Conservation (phyloP, 2,797 vertebrate species). For the Microchirus variegatus region DNA sequence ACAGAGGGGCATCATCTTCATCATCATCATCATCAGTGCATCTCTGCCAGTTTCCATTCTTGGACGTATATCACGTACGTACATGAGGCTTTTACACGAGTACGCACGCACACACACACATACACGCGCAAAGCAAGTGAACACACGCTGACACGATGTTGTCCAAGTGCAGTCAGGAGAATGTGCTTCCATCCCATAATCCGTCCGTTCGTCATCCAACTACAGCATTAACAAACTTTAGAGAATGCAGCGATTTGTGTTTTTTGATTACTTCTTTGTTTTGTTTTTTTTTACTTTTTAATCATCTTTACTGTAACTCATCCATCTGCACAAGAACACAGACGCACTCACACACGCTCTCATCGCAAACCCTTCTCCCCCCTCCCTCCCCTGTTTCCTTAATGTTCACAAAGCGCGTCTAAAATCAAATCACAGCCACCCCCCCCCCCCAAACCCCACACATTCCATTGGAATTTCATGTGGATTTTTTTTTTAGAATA, state of each 20-base stretch:
- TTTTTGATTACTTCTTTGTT: conserved; percentile 46
- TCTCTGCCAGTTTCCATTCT: conserved; percentile 34
- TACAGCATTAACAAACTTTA: conserved; percentile 73
- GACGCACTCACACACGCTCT: conserved; percentile 30
- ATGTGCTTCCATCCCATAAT: conserved; percentile 61
- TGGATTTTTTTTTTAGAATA: conserved; percentile 62
- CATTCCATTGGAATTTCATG: conserved; percentile 81
- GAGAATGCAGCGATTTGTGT: conserved; percentile 42
- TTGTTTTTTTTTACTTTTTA: conserved; percentile 40
- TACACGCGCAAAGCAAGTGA: background rate
- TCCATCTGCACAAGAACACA: conserved; percentile 66
- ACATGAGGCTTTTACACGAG: conserved; percentile 37
- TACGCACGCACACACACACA: conserved; percentile 27
- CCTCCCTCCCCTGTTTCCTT: conserved; percentile 15
- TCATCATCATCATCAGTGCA: conserved; percentile 29
- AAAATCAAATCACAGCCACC: conserved; percentile 73
- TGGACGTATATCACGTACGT: conserved; percentile 28
- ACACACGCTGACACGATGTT: conserved; percentile 55
- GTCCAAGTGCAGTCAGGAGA: conserved; percentile 55
- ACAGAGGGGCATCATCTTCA: too few relatives aligned
- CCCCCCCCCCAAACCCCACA: conserved; percentile 69
- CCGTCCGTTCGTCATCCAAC: too few relatives aligned
- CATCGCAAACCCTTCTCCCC: conserved; percentile 14
- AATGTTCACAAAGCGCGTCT: conserved; percentile 70
- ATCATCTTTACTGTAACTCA: conserved; percentile 57